A percentile compares a stretch with the other conserved stretches of the same genome.
phyloP scores from a whole-genome alignment of 1,140 invertebrate species.

The Drosophila dunni region DNA sequence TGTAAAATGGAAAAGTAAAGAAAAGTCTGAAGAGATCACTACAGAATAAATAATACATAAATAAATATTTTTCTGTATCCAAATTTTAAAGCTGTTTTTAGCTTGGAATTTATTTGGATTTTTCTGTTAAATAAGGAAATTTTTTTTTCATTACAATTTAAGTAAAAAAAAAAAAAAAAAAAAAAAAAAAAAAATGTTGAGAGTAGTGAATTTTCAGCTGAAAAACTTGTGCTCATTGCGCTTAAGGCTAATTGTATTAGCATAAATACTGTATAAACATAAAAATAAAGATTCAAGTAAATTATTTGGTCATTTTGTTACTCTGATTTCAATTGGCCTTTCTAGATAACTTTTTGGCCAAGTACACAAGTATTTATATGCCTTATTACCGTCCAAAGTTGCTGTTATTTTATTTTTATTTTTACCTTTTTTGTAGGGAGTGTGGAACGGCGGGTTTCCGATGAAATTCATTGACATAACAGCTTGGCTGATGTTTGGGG shows the following conservation, averaged over 20 bases:
- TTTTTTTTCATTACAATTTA: too few species aligned
- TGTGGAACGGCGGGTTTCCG: background rate
- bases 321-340: slow-evolving; percentile 15
- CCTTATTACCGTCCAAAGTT: slow-evolving; percentile 29
- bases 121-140: too few species aligned
- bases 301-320: slow-evolving; percentile 31
- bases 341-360: background rate
- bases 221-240: too few species aligned
- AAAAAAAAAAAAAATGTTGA: too few species aligned
- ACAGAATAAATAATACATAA: too few species aligned
- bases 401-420: background rate
- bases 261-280: slow-evolving; percentile 5
- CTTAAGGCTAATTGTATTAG: slow-evolving; percentile 1
- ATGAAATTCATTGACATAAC: slow-evolving; percentile 30
- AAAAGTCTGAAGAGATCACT: too few species aligned
- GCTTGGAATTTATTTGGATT: too few species aligned
- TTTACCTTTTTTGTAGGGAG: too few species aligned
- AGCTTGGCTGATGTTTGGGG: background rate
- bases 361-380: slow-evolving; percentile 40
- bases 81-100: too few species aligned
- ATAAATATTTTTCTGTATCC: too few species aligned
- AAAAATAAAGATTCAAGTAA: slow-evolving; percentile 13
- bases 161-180: too few species aligned
- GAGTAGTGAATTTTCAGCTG: background rate
- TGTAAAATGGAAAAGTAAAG: background rate